These are phyloP conservation scores for Pterocles orientalis DNA, from an alignment of 2,113 vertebrate species.

Conservation along the genomic window DNA sequence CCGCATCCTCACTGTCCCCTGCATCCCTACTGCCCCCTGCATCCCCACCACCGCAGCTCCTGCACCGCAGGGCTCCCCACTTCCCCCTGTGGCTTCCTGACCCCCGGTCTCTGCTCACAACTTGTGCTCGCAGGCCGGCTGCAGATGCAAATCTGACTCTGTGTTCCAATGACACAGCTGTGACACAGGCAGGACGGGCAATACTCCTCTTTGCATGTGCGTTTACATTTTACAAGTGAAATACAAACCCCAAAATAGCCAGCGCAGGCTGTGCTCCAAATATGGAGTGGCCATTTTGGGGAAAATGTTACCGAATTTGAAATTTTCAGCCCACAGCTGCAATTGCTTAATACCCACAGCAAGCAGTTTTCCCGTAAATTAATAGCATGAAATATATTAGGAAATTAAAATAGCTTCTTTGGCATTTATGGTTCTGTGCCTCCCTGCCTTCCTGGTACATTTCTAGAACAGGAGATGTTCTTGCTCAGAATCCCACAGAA, in stretches of 20 bases:
- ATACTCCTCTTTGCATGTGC: neutral
- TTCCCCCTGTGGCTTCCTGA: neutral
- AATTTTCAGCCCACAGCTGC: neutral
- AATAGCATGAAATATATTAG: neutral
- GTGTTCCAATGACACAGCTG: neutral
- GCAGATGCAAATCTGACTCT: neutral
- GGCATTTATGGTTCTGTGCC: neutral
- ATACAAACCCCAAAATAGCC: neutral
- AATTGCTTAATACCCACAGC: neutral
- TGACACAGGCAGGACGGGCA: neutral
- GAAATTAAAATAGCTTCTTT: constrained; percentile 7
- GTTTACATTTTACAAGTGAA: neutral
- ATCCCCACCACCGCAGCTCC: too few species aligned
- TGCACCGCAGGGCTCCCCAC: neutral
- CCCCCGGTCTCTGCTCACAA: too few species aligned
- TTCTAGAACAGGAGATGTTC: neutral
- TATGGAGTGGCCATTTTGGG: neutral
- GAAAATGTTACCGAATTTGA: neutral
- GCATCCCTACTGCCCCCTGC: too few species aligned
- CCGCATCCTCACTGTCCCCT: too few species aligned
- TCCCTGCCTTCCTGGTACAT: neutral
- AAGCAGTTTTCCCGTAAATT: neutral
- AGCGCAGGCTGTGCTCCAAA: neutral
- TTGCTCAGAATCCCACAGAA: neutral
- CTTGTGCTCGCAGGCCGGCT: neutral